Evolutionary conservation across 2,113 vertebrate species (phyloP).

Genomic region (Mastomys coucha): DNA sequence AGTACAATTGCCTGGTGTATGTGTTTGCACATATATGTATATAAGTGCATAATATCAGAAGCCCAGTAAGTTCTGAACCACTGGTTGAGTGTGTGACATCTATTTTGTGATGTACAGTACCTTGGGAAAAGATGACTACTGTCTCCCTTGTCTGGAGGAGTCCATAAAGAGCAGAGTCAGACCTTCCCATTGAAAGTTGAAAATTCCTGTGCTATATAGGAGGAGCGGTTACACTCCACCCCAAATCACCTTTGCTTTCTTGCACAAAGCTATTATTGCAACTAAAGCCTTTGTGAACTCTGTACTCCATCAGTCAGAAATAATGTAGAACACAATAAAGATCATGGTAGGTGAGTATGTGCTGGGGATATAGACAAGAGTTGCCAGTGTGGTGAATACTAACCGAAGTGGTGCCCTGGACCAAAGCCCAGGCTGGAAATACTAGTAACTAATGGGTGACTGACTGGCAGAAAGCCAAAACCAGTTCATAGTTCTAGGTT

Average conservation of each 20-base stretch:
- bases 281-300: background rate
- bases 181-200: background rate
- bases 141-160: slow-evolving; percentile 29
- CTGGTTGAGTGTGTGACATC: background rate
- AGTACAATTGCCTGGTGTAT: background rate
- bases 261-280: background rate
- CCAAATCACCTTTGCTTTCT: background rate
- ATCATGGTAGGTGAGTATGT: background rate
- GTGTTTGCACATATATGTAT: background rate
- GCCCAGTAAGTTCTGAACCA: slow-evolving; percentile 31
- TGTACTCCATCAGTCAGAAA: background rate
- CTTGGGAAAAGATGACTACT: background rate
- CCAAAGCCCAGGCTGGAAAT: background rate
- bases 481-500: background rate
- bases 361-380: background rate
- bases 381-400: background rate
- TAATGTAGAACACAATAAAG: background rate
- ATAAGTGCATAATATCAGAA: background rate
- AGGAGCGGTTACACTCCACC: background rate
- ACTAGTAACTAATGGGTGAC: background rate
- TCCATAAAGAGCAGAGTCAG: background rate
- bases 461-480: background rate
- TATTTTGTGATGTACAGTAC: background rate
- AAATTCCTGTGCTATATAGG: background rate
- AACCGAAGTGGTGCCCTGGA: background rate